Evolutionary conservation across 1,140 invertebrate genomes (phyloP).

Genomic region (Drosophila navojoa): DNA sequence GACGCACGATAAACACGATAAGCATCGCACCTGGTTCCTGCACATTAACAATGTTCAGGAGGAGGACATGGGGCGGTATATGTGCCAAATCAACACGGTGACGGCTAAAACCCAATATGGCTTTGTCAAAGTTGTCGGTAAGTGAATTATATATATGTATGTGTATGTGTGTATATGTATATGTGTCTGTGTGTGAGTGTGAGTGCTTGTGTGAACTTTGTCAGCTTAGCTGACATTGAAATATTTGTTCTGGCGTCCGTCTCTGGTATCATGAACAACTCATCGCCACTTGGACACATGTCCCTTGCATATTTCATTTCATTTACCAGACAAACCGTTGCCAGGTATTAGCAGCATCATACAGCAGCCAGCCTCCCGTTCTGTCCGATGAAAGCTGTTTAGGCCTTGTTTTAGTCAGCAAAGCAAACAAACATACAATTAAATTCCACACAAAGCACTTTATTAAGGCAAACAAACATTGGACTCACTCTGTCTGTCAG

Average conservation of each 20-base stretch:
- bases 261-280: conserved; percentile 40
- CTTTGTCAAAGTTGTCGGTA: conserved; percentile 96
- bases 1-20: conserved; percentile 89
- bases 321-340: conserved; percentile 44
- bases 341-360: conserved; percentile 30
- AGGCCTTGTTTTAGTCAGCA: conserved; percentile 16
- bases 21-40: conserved; percentile 94
- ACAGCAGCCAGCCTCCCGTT: no score
- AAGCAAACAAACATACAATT: conserved; percentile 45
- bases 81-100: conserved; percentile 98
- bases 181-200: neutral
- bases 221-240: conserved; percentile 50
- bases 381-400: neutral
- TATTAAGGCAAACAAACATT: conserved; percentile 50
- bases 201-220: conserved; percentile 32
- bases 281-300: conserved; percentile 44
- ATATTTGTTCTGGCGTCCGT: conserved; percentile 39
- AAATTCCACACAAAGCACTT: conserved; percentile 51
- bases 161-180: neutral
- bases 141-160: conserved; percentile 83
- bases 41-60: conserved; percentile 96
- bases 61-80: conserved; percentile 95
- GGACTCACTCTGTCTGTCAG: neutral
- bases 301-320: conserved; percentile 58
- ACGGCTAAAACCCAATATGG: conserved; percentile 96